A percentile compares a stretch with the other conserved stretches of the same genome.
phyloP scores from a whole-genome alignment of 2,113 vertebrate species.

The Porphyrio hochstetteri region DNA sequence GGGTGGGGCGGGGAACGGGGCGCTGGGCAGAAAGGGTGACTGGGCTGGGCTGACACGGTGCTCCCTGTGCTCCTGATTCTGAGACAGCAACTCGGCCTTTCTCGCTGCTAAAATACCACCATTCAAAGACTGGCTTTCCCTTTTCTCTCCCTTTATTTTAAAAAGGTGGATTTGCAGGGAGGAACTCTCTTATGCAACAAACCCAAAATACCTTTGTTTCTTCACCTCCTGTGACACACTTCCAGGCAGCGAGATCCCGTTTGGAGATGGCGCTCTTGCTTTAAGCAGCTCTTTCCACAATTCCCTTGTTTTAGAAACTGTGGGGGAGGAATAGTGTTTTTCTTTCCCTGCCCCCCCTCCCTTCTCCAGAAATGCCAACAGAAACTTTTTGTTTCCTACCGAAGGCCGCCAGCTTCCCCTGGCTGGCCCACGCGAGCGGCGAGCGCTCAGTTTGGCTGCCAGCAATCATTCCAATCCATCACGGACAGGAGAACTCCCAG shows the following conservation, averaged over 20 bases:
- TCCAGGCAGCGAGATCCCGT: background rate
- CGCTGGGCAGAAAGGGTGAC: background rate
- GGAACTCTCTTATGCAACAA: background rate
- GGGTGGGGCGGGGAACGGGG: background rate
- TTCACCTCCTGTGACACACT: background rate
- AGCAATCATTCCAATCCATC: background rate
- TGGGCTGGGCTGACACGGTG: background rate
- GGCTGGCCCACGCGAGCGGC: background rate
- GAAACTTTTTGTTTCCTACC: background rate
- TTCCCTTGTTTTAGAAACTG: background rate
- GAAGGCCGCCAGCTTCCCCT: background rate
- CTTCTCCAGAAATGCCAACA: background rate
- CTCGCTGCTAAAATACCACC: background rate
- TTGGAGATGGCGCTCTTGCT: background rate
- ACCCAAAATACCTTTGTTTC: background rate
- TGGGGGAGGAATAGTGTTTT: background rate
- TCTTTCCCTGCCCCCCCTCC: background rate
- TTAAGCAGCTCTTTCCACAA: background rate
- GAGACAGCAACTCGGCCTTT: background rate
- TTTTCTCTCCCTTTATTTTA: background rate
- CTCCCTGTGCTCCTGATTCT: background rate
- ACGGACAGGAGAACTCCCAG: background rate
- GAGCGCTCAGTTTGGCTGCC: background rate
- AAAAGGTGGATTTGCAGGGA: background rate
- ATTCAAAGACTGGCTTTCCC: background rate